Evolutionary conservation across 2,113 vertebrate genomes (phyloP).

Genomic region (Pseudopodoces humilis): DNA sequence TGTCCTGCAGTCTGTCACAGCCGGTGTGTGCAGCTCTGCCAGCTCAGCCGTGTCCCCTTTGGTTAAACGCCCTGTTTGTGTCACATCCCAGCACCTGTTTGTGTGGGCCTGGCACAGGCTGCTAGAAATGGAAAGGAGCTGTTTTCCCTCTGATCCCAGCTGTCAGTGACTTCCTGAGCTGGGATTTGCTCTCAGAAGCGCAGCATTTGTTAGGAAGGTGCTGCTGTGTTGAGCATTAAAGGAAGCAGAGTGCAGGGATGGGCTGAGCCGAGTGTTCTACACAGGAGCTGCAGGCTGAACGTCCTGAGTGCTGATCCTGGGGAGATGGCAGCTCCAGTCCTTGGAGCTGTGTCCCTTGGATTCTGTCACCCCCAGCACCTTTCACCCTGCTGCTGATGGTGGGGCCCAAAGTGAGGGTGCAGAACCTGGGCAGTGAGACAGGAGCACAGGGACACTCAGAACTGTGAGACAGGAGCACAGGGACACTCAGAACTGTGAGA

Average conservation of each 20-base stretch:
- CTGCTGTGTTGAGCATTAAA: neutral
- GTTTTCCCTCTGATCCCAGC: neutral
- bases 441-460: no score
- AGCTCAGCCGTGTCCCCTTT: neutral
- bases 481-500: no score
- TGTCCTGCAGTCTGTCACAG: neutral
- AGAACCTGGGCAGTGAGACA: neutral
- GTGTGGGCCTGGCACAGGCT: neutral
- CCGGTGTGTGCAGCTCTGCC: neutral
- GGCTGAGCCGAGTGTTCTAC: accelerated
- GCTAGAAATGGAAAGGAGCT: neutral
- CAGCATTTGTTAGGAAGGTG: neutral
- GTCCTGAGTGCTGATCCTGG: accelerated
- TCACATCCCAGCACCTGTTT: no score
- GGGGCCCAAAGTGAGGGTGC: accelerated
- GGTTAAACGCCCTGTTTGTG: neutral
- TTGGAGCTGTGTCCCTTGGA: no score
- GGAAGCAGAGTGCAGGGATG: neutral
- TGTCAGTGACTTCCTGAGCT: neutral
- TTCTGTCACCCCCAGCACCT: accelerated
- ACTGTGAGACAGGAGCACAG: no score
- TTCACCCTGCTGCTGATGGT: neutral
- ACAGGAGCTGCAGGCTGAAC: neutral
- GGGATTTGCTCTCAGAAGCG: neutral
- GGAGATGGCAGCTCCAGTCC: neutral